These are phyloP conservation scores for Saimiri boliviensis DNA, from an alignment of 2,113 vertebrate species.

Conservation along the genomic window DNA sequence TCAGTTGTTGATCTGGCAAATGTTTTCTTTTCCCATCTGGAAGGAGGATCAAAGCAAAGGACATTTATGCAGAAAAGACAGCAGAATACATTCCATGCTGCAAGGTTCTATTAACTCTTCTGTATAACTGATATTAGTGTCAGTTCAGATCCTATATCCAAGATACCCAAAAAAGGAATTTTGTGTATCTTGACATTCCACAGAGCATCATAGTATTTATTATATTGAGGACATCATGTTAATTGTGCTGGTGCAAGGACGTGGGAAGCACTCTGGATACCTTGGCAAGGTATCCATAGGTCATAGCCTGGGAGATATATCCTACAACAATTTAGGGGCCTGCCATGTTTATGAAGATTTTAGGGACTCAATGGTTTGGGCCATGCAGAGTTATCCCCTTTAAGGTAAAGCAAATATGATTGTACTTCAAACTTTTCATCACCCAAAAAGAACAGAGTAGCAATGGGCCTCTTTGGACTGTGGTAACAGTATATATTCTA, in stretches of 20 bases:
- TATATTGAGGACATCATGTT: background rate
- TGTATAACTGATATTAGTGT: too few relatives aligned
- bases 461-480: background rate
- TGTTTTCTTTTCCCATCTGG: background rate
- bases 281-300: background rate
- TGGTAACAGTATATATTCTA: background rate
- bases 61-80: background rate
- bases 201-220: background rate
- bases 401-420: background rate
- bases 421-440: background rate
- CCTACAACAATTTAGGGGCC: background rate
- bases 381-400: background rate
- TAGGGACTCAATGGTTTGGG: background rate
- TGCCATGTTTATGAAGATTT: background rate
- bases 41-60: background rate
- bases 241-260: background rate
- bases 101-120: background rate
- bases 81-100: background rate
- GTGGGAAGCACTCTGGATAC: background rate
- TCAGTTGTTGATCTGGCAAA: background rate
- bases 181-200: background rate
- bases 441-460: background rate
- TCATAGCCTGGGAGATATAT: background rate
- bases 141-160: too few relatives aligned
- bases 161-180: background rate